Conservation (phyloP, 2,113 vertebrate genomes). For the Pithys albifrons region DNA sequence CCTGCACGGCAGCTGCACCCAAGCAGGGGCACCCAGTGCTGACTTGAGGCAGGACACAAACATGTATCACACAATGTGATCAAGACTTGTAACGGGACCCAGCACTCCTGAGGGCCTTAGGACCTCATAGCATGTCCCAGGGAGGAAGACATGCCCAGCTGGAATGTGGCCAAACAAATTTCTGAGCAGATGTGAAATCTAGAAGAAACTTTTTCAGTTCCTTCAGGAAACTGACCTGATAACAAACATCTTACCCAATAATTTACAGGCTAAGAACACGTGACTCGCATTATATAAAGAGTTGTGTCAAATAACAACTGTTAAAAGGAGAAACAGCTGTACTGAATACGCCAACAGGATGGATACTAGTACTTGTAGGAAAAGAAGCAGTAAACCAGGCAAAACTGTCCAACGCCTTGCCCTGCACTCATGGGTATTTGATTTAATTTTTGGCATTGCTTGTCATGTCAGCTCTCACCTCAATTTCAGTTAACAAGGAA, state of each 20-base stretch:
- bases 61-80: rapidly evolving
- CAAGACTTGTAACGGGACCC: background rate
- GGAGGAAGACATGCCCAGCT: rapidly evolving
- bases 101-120: background rate
- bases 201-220: background rate
- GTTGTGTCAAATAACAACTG: background rate
- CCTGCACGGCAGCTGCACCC: rapidly evolving
- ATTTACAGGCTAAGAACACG: background rate
- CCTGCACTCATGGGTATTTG: background rate
- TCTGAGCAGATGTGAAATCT: background rate
- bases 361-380: background rate
- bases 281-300: background rate
- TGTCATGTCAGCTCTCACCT: background rate
- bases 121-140: rapidly evolving
- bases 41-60: background rate
- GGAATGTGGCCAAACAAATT: background rate
- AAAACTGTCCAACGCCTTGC: background rate
- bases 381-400: background rate
- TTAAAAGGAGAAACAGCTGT: background rate
- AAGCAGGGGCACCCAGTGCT: background rate
- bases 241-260: background rate
- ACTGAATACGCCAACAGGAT: background rate
- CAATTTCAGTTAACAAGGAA: background rate
- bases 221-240: background rate
- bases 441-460: background rate